Conservation (phyloP, 2,888 invertebrate species). For the Drosophila differens region DNA sequence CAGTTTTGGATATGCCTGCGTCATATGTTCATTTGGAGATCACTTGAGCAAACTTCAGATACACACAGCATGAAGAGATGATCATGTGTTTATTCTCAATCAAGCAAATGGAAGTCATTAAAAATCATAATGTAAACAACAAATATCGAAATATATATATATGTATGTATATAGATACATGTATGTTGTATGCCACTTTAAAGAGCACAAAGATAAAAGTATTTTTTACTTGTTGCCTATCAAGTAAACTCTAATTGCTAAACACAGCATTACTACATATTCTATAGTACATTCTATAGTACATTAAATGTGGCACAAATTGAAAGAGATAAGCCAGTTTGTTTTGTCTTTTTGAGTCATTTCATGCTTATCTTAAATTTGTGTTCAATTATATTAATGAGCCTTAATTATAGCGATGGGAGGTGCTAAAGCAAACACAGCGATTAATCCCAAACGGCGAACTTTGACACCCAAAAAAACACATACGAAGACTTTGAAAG, state of each 20-base stretch:
- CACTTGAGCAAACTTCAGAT: constrained; percentile 32
- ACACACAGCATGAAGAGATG: constrained; percentile 16
- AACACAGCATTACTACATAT: background rate
- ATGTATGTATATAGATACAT: background rate
- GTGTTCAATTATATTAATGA: constrained; percentile 59
- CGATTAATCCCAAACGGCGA: constrained; percentile 45
- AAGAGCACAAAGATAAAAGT: background rate
- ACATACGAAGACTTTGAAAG: constrained; percentile 12
- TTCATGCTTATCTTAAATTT: constrained; percentile 28
- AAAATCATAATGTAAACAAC: constrained; percentile 35
- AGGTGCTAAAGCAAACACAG: constrained; percentile 57
- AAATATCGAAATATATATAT: constrained; percentile 7
- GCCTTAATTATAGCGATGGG: constrained; percentile 58
- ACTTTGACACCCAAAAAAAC: constrained; percentile 61
- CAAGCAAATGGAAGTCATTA: constrained; percentile 38
- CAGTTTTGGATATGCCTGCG: constrained; percentile 17
- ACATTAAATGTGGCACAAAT: constrained; percentile 4
- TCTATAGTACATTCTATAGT: background rate
- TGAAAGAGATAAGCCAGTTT: constrained; percentile 7
- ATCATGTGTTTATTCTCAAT: constrained; percentile 56
- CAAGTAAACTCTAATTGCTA: background rate
- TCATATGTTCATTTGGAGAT: constrained; percentile 39
- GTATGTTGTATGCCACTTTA: background rate
- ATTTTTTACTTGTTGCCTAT: background rate
- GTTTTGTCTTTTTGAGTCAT: background rate